Evolutionary conservation across 2,113 vertebrate genomes (phyloP).

Genomic region (Oncorhynchus mykiss): DNA sequence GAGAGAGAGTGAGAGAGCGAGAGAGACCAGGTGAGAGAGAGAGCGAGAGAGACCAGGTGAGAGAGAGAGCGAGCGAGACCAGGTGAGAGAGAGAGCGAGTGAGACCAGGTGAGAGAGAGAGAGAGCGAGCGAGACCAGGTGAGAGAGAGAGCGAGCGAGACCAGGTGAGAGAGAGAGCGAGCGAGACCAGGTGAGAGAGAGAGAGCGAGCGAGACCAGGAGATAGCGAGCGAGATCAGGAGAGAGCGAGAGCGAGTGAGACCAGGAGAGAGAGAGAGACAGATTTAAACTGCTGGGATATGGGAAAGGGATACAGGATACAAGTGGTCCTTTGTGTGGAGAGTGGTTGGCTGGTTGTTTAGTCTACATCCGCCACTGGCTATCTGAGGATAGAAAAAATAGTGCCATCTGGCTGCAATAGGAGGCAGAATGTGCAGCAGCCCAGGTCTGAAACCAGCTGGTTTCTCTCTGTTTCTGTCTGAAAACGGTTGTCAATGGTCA

Average conservation of each 20-base stretch:
- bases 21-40: too few species aligned
- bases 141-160: too few species aligned
- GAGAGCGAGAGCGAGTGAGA: not conserved
- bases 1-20: too few species aligned
- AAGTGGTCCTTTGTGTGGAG: constrained; percentile 52
- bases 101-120: too few species aligned
- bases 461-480: not conserved
- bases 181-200: too few species aligned
- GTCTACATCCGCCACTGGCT: constrained; percentile 41
- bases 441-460: not conserved
- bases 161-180: too few species aligned
- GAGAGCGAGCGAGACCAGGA: too few species aligned
- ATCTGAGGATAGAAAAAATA: constrained; percentile 45
- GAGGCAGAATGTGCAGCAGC: not conserved
- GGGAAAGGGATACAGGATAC: constrained; percentile 39
- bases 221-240: too few species aligned
- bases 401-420: constrained; percentile 70
- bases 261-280: not conserved
- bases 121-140: too few species aligned
- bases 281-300: not conserved
- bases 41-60: too few species aligned
- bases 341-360: constrained; percentile 34
- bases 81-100: too few species aligned
- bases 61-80: too few species aligned
- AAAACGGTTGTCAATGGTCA: not conserved